phyloP scores from a whole-genome alignment of 2,888 invertebrate species.

The Labia minor region DNA sequence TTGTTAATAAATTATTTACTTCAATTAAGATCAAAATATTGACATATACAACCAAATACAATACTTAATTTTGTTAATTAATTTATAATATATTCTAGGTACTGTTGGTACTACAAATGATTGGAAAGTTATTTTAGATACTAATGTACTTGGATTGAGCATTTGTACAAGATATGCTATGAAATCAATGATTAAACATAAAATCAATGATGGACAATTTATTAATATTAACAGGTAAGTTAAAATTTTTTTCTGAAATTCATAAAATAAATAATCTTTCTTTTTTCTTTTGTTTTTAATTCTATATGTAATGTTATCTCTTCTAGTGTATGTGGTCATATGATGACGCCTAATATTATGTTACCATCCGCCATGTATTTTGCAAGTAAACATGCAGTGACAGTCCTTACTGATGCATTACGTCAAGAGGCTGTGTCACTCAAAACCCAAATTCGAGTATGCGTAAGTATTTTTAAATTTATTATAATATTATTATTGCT shows the following conservation, averaged over 20 bases:
- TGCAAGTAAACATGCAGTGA: constrained; percentile 45
- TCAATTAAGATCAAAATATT: no score
- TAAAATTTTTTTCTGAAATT: constrained; percentile 20
- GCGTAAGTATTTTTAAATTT: constrained; percentile 32
- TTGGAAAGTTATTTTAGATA: constrained; percentile 33
- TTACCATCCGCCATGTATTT: constrained; percentile 41
- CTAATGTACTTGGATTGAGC: constrained; percentile 35
- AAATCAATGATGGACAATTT: constrained; percentile 34
- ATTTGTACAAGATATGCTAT: constrained; percentile 33
- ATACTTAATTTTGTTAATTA: no score
- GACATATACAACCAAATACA: no score
- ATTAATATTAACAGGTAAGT: constrained; percentile 37
- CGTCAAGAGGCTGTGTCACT: constrained; percentile 41
- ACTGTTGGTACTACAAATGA: constrained; percentile 31
- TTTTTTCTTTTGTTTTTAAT: no score
- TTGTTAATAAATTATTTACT: no score
- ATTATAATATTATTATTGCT: no score
- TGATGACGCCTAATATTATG: background rate
- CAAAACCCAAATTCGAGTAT: constrained; percentile 39
- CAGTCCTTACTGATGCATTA: constrained; percentile 42
- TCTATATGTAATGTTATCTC: no score
- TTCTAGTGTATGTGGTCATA: constrained; percentile 21
- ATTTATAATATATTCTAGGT: no score
- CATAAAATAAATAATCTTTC: constrained; percentile 4
- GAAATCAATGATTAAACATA: constrained; percentile 32